Evolutionary conservation across 2,888 invertebrate species (phyloP).

Genomic region (Neria commutata): DNA sequence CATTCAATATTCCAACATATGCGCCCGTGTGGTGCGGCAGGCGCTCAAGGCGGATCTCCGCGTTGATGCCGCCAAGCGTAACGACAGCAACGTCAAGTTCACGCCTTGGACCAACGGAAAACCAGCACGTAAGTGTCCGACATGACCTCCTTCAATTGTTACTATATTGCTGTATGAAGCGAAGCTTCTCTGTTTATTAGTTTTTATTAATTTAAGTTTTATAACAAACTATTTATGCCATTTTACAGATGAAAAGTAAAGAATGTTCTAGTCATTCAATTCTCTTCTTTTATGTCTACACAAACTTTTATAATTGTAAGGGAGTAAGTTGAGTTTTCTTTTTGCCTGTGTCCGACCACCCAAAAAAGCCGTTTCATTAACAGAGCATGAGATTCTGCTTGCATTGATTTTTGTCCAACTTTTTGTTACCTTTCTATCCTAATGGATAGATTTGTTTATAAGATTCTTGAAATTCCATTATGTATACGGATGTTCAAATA

Average conservation of each 20-base stretch:
- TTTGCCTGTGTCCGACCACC: too few relatives aligned
- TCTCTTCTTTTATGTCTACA: too few relatives aligned
- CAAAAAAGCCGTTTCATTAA: too few relatives aligned
- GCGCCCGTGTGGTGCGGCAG: conserved; percentile 81
- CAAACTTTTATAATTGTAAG: too few relatives aligned
- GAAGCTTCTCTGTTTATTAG: background rate
- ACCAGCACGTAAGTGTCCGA: conserved; percentile 74
- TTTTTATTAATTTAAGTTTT: background rate
- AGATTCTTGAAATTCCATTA: too few relatives aligned
- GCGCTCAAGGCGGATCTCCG: conserved; percentile 79
- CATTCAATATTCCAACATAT: conserved; percentile 94
- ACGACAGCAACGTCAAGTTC: conserved; percentile 77
- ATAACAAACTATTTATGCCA: conserved; percentile 27
- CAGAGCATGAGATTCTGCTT: too few relatives aligned
- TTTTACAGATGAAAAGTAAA: conserved; percentile 47
- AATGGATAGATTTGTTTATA: too few relatives aligned
- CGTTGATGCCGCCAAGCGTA: conserved; percentile 77
- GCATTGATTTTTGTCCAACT: too few relatives aligned
- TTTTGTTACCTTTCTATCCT: too few relatives aligned
- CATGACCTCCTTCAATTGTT: conserved; percentile 5
- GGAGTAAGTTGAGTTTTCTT: too few relatives aligned
- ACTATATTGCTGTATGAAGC: too few relatives aligned
- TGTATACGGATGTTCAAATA: too few relatives aligned
- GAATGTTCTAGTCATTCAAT: conserved; percentile 13
- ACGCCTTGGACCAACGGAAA: conserved; percentile 92